A percentile compares a stretch with the other conserved stretches of the same genome.
These are phyloP conservation scores for Drosophila saltans DNA, from an alignment of 1,140 invertebrate species.

Conservation along the genomic window DNA sequence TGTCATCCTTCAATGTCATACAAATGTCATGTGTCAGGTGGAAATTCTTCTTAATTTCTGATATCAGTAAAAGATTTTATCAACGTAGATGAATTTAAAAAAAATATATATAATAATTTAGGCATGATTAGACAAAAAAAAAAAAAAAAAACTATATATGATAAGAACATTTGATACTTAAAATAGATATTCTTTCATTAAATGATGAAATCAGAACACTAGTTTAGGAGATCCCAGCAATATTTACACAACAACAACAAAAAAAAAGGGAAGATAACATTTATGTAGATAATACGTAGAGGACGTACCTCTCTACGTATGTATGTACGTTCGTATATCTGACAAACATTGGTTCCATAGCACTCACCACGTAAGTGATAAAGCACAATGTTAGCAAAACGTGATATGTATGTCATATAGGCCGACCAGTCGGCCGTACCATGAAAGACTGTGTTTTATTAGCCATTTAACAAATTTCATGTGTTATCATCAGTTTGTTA, in stretches of 20 bases:
- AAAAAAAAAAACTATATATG: neutral
- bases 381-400: neutral
- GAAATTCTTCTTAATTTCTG: too few relatives aligned
- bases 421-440: too few relatives aligned
- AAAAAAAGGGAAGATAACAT: neutral
- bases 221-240: neutral
- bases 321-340: too few relatives aligned
- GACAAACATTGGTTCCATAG: neutral
- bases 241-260: neutral
- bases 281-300: neutral
- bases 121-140: neutral
- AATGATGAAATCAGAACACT: conserved; percentile 7
- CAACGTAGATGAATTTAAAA: too few relatives aligned
- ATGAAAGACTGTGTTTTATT: neutral
- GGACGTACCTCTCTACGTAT: neutral
- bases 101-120: too few relatives aligned
- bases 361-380: neutral
- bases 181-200: conserved; percentile 13
- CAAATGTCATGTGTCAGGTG: too few relatives aligned
- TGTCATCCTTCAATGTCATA: too few relatives aligned
- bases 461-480: neutral
- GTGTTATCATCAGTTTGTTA: neutral
- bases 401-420: neutral
- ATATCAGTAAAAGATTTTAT: too few relatives aligned
- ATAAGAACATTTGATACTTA: neutral